Evolutionary conservation across 2,797 vertebrate species (phyloP).

Genomic region (Mycteria americana): DNA sequence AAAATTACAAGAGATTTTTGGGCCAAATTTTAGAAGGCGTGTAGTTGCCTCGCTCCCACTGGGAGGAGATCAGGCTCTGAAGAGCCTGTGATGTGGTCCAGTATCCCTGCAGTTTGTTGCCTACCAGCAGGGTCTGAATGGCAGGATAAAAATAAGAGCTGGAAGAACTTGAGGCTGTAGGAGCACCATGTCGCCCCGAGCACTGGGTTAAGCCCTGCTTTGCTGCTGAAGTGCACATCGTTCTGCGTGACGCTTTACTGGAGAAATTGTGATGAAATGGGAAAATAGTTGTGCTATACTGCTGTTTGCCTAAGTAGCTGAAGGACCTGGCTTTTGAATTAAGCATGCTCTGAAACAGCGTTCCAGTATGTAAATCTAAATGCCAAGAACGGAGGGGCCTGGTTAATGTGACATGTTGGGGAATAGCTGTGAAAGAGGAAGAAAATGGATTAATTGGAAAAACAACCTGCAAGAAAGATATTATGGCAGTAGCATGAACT

Average conservation of each 20-base stretch:
- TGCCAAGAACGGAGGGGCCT: not conserved
- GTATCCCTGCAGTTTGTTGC: not conserved
- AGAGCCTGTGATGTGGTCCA: not conserved
- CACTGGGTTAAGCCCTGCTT: not conserved
- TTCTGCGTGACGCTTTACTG: not conserved
- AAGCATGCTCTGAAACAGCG: not conserved
- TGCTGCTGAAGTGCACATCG: not conserved
- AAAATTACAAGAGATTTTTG: not conserved
- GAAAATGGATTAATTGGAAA: not conserved
- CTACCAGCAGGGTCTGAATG: not conserved
- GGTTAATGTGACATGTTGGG: not conserved
- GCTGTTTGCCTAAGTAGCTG: not conserved
- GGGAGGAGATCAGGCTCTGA: not conserved
- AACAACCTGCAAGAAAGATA: not conserved
- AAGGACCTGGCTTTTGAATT: not conserved
- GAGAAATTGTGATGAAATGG: not conserved
- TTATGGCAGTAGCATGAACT: not conserved
- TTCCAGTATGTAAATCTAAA: not conserved
- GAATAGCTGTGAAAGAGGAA: not conserved
- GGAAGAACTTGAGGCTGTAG: not conserved
- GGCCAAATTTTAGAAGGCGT: not conserved
- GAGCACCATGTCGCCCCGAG: not conserved
- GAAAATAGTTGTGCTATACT: not conserved
- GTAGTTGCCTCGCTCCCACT: not conserved
- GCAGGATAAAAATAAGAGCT: not conserved